These are phyloP conservation scores for Odontesthes bonariensis DNA, from an alignment of 2,113 vertebrate species.

Conservation along the genomic window DNA sequence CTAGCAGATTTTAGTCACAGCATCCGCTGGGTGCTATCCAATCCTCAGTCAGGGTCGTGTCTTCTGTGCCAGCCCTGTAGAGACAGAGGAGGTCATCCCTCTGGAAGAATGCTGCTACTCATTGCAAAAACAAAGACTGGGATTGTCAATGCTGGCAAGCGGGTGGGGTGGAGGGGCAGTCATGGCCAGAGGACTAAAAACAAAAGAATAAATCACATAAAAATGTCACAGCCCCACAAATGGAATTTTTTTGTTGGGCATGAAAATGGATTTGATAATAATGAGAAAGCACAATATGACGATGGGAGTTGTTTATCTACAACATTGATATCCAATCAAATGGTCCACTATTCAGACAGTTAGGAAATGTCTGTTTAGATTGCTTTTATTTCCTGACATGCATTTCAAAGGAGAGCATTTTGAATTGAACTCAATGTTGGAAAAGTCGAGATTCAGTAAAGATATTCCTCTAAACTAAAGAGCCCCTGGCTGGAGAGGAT, in stretches of 20 bases:
- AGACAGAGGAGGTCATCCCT: conserved; percentile 77
- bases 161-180: conserved; percentile 57
- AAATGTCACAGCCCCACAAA: conserved; percentile 62
- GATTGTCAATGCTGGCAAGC: conserved; percentile 74
- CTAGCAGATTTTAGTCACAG: conserved; percentile 23
- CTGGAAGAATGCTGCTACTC: conserved; percentile 80
- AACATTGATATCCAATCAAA: conserved; percentile 60
- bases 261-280: conserved; percentile 51
- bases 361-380: conserved; percentile 50
- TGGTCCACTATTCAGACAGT: conserved; percentile 48
- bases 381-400: conserved; percentile 56
- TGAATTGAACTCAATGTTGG: too few relatives aligned
- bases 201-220: conserved; percentile 78
- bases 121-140: conserved; percentile 77
- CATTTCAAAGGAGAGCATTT: too few relatives aligned
- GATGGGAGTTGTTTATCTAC: conserved; percentile 44
- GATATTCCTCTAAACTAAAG: conserved; percentile 31
- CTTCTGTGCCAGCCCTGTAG: conserved; percentile 70
- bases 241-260: conserved; percentile 48
- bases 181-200: conserved; percentile 53
- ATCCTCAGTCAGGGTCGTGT: conserved; percentile 57
- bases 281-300: conserved; percentile 32
- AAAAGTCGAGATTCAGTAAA: neutral
- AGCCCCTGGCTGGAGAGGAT: conserved; percentile 18
- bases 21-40: conserved; percentile 60